Conservation (phyloP, 2,113 vertebrate species). For the Ornithorhynchus anatinus region DNA sequence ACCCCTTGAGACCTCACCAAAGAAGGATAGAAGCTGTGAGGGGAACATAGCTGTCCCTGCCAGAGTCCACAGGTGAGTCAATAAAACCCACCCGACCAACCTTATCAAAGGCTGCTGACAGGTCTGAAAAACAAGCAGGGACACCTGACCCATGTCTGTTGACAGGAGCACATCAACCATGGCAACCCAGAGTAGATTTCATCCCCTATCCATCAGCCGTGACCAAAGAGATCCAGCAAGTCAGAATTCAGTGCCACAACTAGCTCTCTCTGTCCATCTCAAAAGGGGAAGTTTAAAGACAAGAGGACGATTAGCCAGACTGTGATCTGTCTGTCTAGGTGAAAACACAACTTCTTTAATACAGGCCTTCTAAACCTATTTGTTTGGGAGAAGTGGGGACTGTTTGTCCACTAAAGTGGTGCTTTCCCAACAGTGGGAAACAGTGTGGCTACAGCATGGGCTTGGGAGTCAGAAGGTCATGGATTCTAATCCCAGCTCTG, state of each 20-base stretch:
- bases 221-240: slow-evolving; percentile 28
- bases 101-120: slow-evolving; percentile 45
- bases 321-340: too few relatives aligned
- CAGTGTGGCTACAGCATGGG: too few relatives aligned
- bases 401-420: too few relatives aligned
- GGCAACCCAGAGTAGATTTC: slow-evolving; percentile 38
- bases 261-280: slow-evolving; percentile 43
- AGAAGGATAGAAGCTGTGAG: not conserved
- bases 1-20: not conserved
- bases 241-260: slow-evolving; percentile 43
- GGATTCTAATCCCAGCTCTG: too few relatives aligned
- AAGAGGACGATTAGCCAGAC: slow-evolving; percentile 17
- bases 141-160: slow-evolving; percentile 51
- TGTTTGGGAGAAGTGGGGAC: not conserved
- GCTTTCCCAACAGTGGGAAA: too few relatives aligned
- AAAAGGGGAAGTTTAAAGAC: slow-evolving; percentile 17
- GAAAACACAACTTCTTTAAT: not conserved
- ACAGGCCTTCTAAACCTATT: not conserved
- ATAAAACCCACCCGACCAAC: slow-evolving; percentile 24
- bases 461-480: too few relatives aligned
- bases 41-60: slow-evolving; percentile 42
- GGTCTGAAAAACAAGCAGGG: slow-evolving; percentile 3
- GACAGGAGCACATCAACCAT: slow-evolving; percentile 35
- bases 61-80: slow-evolving; percentile 41
- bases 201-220: not conserved